Evolutionary conservation across 2,113 vertebrate species (phyloP), one percentile per base, ranked within the genome.

Genomic region (Pristiophorus japonicus): DNA sequence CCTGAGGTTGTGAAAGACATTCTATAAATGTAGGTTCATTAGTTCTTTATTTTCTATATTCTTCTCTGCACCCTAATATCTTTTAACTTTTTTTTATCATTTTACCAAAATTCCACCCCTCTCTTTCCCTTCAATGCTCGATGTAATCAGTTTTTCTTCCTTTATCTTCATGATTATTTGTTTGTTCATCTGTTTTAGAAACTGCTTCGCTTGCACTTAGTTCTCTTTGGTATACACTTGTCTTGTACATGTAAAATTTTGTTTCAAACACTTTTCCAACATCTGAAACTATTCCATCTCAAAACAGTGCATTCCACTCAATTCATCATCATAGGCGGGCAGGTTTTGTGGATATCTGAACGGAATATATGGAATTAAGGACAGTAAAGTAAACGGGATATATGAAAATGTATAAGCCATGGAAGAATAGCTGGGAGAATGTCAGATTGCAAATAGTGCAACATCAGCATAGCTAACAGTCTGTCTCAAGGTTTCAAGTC

Each of bases 151-250:
- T 90, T 62, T 16, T n/a, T n/a, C 88, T 42, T 62, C 30, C 30
- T 59, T 90, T 91, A 91, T 87, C 55, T 91, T 16, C 12, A 91
- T 7, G 55, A n/a, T 34, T 62, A 62, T 59, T n/a, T 62, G 12
- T n/a, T 55, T 59, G 47, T 88, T 59, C 30, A 91, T 62, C 88
- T n/a, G 62, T 91, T 91, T 91, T 91, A 20, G 88, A n/a, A 62
- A 38, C 34, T 91, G 34, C 55, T n/a, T n/a, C n/a, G 55, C 30
- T 91, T 90, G 30, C n/a, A n/a, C 51, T 62, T 62, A 62, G 12
- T 90, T 45, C 42, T 59, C 85, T 30, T 34, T 38, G 75, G n/a
- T 38, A n/a, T n/a, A n/a, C 34, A 73, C 70, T 70, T 45, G 42
- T 85, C 20, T 88, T 47, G 84, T 1, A 27, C 47, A 24, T 22